Base-by-base conservation (phyloP, 1,140 invertebrate species). In the Protaetia brevitarsis region DNA sequence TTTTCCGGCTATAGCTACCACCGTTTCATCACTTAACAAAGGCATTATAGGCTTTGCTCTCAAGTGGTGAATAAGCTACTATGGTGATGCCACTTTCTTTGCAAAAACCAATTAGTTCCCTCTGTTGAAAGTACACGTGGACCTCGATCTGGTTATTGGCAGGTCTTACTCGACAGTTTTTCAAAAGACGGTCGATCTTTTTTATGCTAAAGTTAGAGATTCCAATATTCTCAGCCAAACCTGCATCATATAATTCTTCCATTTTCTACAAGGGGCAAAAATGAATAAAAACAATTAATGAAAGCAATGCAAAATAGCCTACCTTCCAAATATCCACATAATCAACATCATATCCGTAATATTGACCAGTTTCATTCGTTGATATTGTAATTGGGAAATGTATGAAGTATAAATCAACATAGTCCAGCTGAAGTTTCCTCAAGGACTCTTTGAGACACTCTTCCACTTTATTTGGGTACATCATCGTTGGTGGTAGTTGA, bases 151-250 rank as follows among this genome's bases (percentile, higher is more conserved):
- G 41, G 41, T 45, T 45, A 45, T 87, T 89, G 60, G 86, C 86
- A 1, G 89, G 89, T 68, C 85, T 86, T 19, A 91, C 84, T 65
- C 80, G 81, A 27, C 86, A 82, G 61, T 82, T 83, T 56, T 88
- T 82, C 37, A 87, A 80, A 57, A 92, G 82, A 26, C 82, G 81
- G 41, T 80, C 71, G 62, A 92, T 84, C 79, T 92, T 89, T n/a
- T 79, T 70, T 64, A 86, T 79, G 72, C 88, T 97, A 74, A 98
- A 98, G 78, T 97, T 98, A 19, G 93, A 96, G 0, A 97, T 67
- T 0, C 95, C 95, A 74, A 98, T 92, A 63, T 89, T 88, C 61
- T 83, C 87, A 0, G 85, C 82, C 7, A 94, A 80, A 1, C 93
- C 93, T 61, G 87, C 79, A 21, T 86, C 80, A 2, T 89, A 87